Evolutionary conservation across 2,888 invertebrate genomes (phyloP).

Genomic region (Caenorhabditis panamensis): DNA sequence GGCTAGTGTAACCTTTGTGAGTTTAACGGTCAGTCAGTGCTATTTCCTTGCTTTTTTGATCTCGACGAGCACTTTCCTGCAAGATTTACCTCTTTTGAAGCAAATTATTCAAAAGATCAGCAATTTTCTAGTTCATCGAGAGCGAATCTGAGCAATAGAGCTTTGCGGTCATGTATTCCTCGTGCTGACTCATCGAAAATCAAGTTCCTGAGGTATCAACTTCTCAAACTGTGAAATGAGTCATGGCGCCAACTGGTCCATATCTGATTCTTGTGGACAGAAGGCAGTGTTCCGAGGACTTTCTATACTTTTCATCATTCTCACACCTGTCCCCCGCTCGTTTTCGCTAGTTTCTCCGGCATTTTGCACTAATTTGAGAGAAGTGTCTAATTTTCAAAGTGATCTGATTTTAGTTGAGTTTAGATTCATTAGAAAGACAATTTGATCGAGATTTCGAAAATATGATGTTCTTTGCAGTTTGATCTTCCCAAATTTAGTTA

Average conservation of each 20-base stretch:
- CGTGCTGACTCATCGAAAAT: constrained; percentile 32
- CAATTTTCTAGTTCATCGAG: not conserved
- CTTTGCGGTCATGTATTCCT: constrained; percentile 2
- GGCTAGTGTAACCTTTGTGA: constrained; percentile 17
- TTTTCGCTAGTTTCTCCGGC: not conserved
- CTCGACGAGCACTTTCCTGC: not conserved
- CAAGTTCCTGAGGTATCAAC: constrained; percentile 23
- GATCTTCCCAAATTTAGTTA: too few relatives aligned
- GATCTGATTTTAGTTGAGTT: too few relatives aligned
- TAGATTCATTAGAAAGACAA: too few relatives aligned
- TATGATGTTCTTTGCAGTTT: too few relatives aligned
- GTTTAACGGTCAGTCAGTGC: constrained; percentile 1
- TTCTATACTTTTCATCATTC: not conserved
- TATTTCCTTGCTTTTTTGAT: not conserved
- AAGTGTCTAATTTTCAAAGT: not conserved
- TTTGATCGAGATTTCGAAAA: too few relatives aligned
- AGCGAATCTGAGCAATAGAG: too few relatives aligned
- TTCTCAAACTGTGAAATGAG: constrained; percentile 40
- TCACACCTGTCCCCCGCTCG: constrained; percentile 16
- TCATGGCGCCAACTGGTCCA: constrained; percentile 54
- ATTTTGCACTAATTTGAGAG: too few relatives aligned
- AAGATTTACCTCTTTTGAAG: not conserved
- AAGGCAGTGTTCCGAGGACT: constrained; percentile 3
- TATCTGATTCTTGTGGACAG: constrained; percentile 35
- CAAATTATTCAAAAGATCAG: not conserved